Evolutionary conservation across 2,888 invertebrate species (phyloP).

Genomic region (Phlogophora meticulosa): DNA sequence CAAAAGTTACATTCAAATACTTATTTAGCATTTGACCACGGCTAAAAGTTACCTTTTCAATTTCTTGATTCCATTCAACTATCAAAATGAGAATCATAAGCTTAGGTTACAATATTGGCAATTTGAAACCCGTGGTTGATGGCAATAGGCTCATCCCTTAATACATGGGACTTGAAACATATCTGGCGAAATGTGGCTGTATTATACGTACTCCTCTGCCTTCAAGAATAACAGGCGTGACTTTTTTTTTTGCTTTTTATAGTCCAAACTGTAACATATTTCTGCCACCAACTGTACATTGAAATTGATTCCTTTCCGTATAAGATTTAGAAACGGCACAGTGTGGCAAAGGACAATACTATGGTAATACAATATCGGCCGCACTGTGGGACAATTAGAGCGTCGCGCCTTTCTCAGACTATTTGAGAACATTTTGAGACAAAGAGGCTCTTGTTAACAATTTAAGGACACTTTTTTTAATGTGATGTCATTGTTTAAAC

Average conservation of each 20-base stretch:
- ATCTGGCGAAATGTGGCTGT: no score
- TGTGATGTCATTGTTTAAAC: conserved; percentile 43
- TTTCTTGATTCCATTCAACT: background rate
- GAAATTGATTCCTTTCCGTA: conserved; percentile 81
- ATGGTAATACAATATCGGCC: conserved; percentile 77
- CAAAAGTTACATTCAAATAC: conserved; percentile 9
- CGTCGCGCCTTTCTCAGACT: conserved; percentile 76
- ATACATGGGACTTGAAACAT: no score
- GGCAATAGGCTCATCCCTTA: no score
- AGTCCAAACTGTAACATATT: no score
- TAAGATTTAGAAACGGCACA: conserved; percentile 86
- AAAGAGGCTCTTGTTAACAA: conserved; percentile 61
- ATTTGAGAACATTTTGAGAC: conserved; percentile 63
- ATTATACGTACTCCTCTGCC: no score
- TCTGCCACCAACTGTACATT: conserved; percentile 72
- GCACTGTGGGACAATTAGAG: conserved; percentile 83
- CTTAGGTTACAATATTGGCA: no score
- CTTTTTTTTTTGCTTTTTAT: no score
- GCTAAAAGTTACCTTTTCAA: conserved; percentile 5
- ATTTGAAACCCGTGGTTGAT: no score
- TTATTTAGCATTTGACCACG: conserved; percentile 10
- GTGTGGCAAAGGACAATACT: conserved; percentile 77
- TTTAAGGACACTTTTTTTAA: conserved; percentile 54
- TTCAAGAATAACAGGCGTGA: no score
- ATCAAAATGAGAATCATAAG: no score